phyloP scores from a whole-genome alignment of 2,888 invertebrate genomes.

The Mimas tiliae region DNA sequence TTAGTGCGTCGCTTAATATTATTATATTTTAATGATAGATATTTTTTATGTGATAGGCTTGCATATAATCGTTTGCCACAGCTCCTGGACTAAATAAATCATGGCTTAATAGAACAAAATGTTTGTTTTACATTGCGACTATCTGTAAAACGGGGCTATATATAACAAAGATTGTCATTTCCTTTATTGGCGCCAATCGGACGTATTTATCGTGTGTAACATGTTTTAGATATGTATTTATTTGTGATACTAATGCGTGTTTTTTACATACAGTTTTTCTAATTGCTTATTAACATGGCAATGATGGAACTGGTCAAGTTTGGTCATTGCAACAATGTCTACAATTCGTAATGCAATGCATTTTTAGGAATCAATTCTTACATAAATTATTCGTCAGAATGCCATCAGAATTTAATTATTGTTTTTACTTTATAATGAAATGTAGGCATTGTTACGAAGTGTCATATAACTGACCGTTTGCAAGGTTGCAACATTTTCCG shows the following conservation, averaged over 20 bases:
- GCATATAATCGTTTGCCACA: slow-evolving; percentile 36
- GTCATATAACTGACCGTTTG: slow-evolving; percentile 12
- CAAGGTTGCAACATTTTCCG: not conserved
- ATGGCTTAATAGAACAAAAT: slow-evolving; percentile 28
- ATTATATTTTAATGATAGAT: not conserved
- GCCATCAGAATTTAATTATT: not conserved
- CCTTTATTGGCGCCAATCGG: slow-evolving; percentile 11
- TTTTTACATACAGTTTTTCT: slow-evolving; percentile 15
- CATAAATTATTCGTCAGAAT: too few relatives aligned
- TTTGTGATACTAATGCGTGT: slow-evolving; percentile 25
- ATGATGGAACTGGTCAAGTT: not conserved
- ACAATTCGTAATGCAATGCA: not conserved
- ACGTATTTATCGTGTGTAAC: slow-evolving; percentile 20
- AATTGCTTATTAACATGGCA: slow-evolving; percentile 13
- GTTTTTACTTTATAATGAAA: not conserved
- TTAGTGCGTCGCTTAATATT: not conserved
- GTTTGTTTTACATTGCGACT: slow-evolving; percentile 10
- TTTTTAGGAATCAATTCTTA: not conserved
- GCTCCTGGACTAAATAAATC: slow-evolving; percentile 31
- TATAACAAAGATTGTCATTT: slow-evolving; percentile 2
- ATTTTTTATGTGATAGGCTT: not conserved
- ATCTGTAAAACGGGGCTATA: slow-evolving; percentile 1
- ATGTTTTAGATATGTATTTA: slow-evolving; percentile 24
- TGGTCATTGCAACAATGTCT: slow-evolving; percentile 1
- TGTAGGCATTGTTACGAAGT: slow-evolving; percentile 9